These are phyloP conservation scores for Meles meles DNA, from an alignment of 2,113 vertebrate genomes.

Conservation along the genomic window DNA sequence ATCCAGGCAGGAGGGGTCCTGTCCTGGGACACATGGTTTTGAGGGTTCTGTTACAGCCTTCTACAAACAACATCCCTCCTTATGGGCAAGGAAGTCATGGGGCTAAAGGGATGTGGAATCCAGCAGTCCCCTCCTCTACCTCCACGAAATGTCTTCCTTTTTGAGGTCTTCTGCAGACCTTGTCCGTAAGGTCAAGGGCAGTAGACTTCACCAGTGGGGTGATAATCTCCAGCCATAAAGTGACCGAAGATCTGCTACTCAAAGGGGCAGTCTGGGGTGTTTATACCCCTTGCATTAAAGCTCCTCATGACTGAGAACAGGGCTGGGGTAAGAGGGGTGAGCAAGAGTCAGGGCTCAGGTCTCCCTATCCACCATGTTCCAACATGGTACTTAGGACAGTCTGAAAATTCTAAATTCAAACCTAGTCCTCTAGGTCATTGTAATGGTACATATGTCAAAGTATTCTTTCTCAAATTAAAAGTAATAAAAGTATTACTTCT, in stretches of 20 bases:
- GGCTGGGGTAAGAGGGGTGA: background rate
- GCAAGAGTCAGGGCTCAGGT: background rate
- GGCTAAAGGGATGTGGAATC: background rate
- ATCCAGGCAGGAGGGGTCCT: background rate
- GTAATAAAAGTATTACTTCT: background rate
- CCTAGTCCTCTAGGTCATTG: background rate
- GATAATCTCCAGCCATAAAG: background rate
- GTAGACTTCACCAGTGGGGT: rapidly evolving
- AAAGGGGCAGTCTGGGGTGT: background rate
- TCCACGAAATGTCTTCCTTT: background rate
- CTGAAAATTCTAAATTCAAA: background rate
- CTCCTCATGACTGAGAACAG: background rate
- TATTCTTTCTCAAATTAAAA: too few species aligned
- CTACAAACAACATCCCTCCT: background rate
- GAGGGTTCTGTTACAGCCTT: background rate
- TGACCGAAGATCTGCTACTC: background rate
- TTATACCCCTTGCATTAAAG: too few species aligned
- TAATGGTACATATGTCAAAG: background rate
- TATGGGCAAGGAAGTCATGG: background rate
- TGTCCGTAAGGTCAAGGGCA: background rate
- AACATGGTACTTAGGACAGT: background rate
- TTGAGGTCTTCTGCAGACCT: background rate
- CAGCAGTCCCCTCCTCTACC: background rate
- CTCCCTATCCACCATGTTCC: background rate
- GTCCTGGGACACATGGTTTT: background rate